Conservation (phyloP, 2,113 vertebrate species). For the Ophthalmolycus amberensis region DNA sequence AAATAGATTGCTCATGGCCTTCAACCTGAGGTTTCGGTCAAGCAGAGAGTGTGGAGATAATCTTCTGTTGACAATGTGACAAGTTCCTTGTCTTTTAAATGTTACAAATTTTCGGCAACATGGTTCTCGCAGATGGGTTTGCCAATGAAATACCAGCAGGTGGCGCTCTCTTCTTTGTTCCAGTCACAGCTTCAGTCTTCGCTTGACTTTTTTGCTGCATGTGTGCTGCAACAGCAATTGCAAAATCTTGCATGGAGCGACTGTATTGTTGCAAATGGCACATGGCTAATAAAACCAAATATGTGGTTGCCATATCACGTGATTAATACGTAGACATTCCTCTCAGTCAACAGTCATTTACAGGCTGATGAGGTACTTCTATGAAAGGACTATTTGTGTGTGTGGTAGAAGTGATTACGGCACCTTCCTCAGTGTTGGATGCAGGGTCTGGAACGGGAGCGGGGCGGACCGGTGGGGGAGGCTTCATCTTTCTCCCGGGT, state of each 20-base stretch:
- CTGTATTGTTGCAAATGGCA: not conserved
- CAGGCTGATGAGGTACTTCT: not conserved
- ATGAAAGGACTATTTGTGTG: conserved; percentile 7
- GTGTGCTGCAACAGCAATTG: not conserved
- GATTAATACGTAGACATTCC: not conserved
- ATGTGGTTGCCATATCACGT: not conserved
- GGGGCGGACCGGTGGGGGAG: conserved; percentile 12
- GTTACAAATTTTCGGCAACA: not conserved
- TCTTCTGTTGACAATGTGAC: not conserved
- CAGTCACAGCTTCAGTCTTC: no score
- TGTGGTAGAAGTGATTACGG: not conserved
- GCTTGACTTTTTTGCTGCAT: no score
- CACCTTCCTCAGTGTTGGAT: conserved; percentile 67
- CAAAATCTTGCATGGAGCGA: not conserved
- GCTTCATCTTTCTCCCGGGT: conserved; percentile 70
- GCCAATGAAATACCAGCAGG: conserved; percentile 27
- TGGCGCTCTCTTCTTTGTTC: conserved; percentile 35
- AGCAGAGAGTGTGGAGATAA: not conserved
- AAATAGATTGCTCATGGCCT: not conserved
- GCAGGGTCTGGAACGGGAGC: conserved; percentile 17
- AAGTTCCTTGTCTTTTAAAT: not conserved
- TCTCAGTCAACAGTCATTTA: not conserved
- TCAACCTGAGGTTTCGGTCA: not conserved
- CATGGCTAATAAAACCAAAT: conserved; percentile 10
- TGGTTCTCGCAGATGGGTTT: not conserved